A percentile compares a stretch with the other conserved stretches of the same genome.
These are phyloP conservation scores for Temnothorax longispinosus DNA, from an alignment of 1,140 invertebrate species.

Conservation along the genomic window DNA sequence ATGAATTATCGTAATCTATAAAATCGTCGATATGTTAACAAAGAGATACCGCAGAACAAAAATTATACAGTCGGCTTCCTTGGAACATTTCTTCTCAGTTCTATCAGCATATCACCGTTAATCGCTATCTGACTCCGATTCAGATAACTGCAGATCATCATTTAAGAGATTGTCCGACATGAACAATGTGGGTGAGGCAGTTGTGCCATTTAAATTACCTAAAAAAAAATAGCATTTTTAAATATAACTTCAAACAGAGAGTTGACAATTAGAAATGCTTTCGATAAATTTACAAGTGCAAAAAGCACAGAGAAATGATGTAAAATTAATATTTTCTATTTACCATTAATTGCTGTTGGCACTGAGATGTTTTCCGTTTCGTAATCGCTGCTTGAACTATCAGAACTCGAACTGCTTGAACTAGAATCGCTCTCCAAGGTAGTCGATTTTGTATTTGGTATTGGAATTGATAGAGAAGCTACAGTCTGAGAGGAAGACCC, in stretches of 20 bases:
- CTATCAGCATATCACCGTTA: slow-evolving; percentile 62
- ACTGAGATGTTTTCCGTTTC: slow-evolving; percentile 76
- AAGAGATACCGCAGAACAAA: background rate
- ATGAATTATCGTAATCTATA: slow-evolving; percentile 52
- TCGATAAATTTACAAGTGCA: background rate
- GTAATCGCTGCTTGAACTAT: slow-evolving; percentile 82
- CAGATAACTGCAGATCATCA: slow-evolving; percentile 92
- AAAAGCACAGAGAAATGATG: background rate
- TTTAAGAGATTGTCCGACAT: slow-evolving; percentile 88
- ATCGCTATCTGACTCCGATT: slow-evolving; percentile 89
- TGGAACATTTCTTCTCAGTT: slow-evolving; percentile 6
- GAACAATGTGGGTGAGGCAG: slow-evolving; percentile 80
- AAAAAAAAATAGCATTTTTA: slow-evolving; percentile 63
- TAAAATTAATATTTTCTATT: slow-evolving; percentile 48
- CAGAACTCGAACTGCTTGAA: slow-evolving; percentile 82
- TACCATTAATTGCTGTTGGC: slow-evolving; percentile 74
- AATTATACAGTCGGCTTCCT: slow-evolving; percentile 1
- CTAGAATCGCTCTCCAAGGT: slow-evolving; percentile 78
- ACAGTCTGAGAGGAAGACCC: slow-evolving; percentile 60
- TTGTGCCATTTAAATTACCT: slow-evolving; percentile 81
- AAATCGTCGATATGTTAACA: slow-evolving; percentile 13
- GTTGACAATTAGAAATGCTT: background rate
- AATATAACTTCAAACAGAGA: background rate
- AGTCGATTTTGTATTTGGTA: slow-evolving; percentile 29
- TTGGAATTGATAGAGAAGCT: slow-evolving; percentile 63